Base-by-base conservation (phyloP, 2,113 vertebrate species). In the Meriones unguiculatus region DNA sequence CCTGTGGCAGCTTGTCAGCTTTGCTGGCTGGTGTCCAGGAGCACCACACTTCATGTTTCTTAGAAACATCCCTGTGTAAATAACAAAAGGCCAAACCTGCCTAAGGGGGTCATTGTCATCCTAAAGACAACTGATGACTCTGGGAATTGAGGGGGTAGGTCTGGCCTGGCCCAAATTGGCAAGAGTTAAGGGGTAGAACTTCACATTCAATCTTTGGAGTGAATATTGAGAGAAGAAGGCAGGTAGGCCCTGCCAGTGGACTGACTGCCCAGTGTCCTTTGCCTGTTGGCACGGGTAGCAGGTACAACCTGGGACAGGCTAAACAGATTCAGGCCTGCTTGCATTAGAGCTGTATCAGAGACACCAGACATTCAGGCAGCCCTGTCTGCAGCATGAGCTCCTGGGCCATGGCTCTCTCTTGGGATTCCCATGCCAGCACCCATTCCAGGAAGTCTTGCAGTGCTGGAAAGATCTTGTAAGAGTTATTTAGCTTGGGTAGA, bases 401-500 rank as follows among this genome's bases (percentile, higher is more conserved):
- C 18, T 99, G 99, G 94, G 99, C 99, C 0, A 99, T 99, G 76
- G 99, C 99, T 97, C 99, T 98, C 97, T 99, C 99, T 35, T 99
- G 46, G 0, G 99, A 99, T 87, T 99, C 99, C 97, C 99, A 99
- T 6, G 99, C 99, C 98, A 99, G 91, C 99, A 99, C 99, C 89
- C 99, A 99, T 82, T 99, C 99, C 99, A 99, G 98, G 98, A 99
- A 99, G 98, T 99, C 99, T 97, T 99, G 99, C 59, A 99, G 98
- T 97, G 99, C 99, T 0, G 99, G 99, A 30, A 99, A 99, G 87
- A 99, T 99, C 99, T 99, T 99, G 98, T 99, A 99, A 98, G 98
- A 97, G 93, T 99, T 99, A 93, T 99, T 99, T 93, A 99, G 98
- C 89, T 98, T 99, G 38, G 99, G 99, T 93, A 99, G 99, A 30